Evolutionary conservation across 2,113 vertebrate genomes (phyloP), one percentile per base, ranked within the genome.

Genomic region (Anseranas semipalmata): DNA sequence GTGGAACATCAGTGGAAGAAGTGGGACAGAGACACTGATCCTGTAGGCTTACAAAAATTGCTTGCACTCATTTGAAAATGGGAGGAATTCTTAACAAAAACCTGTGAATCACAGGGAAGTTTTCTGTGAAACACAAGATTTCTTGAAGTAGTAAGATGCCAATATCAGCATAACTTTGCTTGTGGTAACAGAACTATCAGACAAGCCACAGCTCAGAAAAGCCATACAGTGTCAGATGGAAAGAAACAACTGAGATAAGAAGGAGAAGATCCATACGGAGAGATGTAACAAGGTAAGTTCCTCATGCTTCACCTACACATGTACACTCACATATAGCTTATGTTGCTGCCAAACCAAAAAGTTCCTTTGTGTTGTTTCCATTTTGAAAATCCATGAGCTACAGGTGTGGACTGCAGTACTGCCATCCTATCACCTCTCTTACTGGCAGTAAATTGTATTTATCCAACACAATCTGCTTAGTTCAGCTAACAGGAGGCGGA

Each of bases 381-480:
- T 6, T 37, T 24, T 62, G 59, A 35, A 62, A 25, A 37, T 10
- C 59, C 35, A 25, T 25, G 35, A 37, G 35, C 14, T 37, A 37
- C 35, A 33, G 56, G 59, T 28, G 15, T 27, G 59, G 22, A 37
- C n/a, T 37, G 22, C 22, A 27, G 9, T 25, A 37, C 21, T 25
- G 24, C 24, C 22, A 25, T 25, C 59, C 13, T 52, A 52, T 13
- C 50, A 52, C 50, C 24, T 52, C 41, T 41, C 25, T 25, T 52
- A 52, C 24, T 52, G 50, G 13, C 24, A 52, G 24, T 52, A 52
- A 66, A 48, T 43, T 10, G 45, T 27, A 25, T 55, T 77, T 11
- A n/a, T 50, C 53, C 5, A 2, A 15, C 6, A 30, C 1, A 0
- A 35, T 25, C 19, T 20, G 8, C 41, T 75, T 2, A 2, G 30